Evolutionary conservation across 2,797 vertebrate genomes (phyloP), one percentile per base, ranked within the genome.

Genomic region (Molossus alvarezi): DNA sequence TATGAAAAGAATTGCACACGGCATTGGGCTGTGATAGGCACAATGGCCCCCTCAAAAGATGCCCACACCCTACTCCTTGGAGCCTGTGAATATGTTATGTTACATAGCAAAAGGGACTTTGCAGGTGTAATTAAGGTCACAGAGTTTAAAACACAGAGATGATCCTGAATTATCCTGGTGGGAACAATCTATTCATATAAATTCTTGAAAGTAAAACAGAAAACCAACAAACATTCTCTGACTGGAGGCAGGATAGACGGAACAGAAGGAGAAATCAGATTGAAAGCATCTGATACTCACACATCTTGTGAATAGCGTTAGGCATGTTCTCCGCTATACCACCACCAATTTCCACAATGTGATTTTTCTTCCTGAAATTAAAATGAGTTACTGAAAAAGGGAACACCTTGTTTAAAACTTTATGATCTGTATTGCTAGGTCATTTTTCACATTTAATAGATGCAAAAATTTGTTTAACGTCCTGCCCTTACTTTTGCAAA

Each of bases 341-440:
- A 5, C 11, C 88, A 51, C 58, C 65, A 29, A 6, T 33, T 84
- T 82, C 17, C 13, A 55, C 48, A 27, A 48, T 41, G 84, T 84
- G 67, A 64, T 6, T 3, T 77, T 90, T n/a, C 25, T 75, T 71
- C 55, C 1, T 51, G 91, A 85, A 89, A 65, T 83, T 65, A 76
- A 93, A 88, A 91, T 87, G 21, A 71, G 21, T 55, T 79, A 11
- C 48, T 82, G 17, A 41, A 71, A 91, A 95, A 82, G 18, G 48
- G 7, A 75, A 4, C 0, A 65, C 11, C n/a, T 86, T 79, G 41
- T 51, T 75, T 1, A 85, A 86, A 86, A 58, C 18, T 88, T 88
- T 29, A 1, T 25, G 37, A 62, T 84, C 15, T 65, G 6, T 55
- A 55, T 10, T 51, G 5, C 53, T 72, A 87, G 20, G 9, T 72